Base-by-base conservation (phyloP, 2,797 vertebrate species). In the Sebastes iracundus region DNA sequence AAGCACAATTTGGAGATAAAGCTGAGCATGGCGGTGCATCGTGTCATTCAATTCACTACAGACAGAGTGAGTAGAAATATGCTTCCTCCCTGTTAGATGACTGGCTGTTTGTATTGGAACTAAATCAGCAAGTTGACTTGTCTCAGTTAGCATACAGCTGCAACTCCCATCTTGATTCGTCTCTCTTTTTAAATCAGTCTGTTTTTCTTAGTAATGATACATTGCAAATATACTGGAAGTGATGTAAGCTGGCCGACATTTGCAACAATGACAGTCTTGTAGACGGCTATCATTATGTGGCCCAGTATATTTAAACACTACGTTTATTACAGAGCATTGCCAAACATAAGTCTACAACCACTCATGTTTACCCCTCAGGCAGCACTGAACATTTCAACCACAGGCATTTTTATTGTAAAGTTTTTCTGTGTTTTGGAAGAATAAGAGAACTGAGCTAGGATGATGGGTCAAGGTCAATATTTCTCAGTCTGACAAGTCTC, bases 271-370 rank as follows among this genome's bases (percentile, higher is more conserved):
- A 72, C 76, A 58, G 68, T 70, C 58, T 32, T 20, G 49, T 65
- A 76, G 58, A 83, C 49, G 14, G 42, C 79, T 80, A 38, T 80
- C 53, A 82, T 91, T 88, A 87, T 80, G 73, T 77, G 60, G 75
- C 68, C 49, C 22, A 38, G 64, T 58, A 84, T 59, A 77, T 69
- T 69, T 65, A 74, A 86, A 83, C 65, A 55, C 80, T 71, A 20
- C 1, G 11, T 80, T 85, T 80, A 80, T 75, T 76, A 61, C 56
- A 84, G 72, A 77, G 75, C 8, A 2, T 73, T 72, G 58, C 55
- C 64, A 79, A 75, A 76, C 72, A 86, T 58, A 55, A 27, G 67
- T 72, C 52, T 76, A 5, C 72, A 77, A 71, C 18, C 28, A 1
- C 25, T 66, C 3, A 5, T 46, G 72, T 27, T 46, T 4, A 38